These are phyloP conservation scores for Plotosus lineatus DNA, from an alignment of 2,113 vertebrate genomes.

Conservation along the genomic window DNA sequence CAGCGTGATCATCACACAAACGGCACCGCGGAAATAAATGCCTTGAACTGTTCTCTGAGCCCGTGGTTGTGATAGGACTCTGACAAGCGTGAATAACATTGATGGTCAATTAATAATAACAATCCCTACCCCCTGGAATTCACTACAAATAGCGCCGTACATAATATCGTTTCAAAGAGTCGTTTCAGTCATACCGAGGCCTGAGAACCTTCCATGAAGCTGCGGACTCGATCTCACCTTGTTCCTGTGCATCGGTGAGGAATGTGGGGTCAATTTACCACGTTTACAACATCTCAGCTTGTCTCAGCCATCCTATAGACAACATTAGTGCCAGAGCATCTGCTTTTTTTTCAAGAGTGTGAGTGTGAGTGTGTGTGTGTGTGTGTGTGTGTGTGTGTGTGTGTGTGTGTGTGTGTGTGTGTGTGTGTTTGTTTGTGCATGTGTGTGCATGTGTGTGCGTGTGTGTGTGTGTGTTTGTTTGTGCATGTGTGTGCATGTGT, in stretches of 20 bases:
- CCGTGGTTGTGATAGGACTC: not conserved
- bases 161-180: not conserved
- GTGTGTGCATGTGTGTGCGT: too few relatives aligned
- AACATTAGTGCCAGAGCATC: not conserved
- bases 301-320: not conserved
- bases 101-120: conserved; percentile 1
- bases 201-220: too few relatives aligned
- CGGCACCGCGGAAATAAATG: not conserved
- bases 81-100: not conserved
- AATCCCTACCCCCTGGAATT: not conserved
- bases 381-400: not conserved
- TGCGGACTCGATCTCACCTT: not conserved
- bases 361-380: not conserved
- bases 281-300: not conserved
- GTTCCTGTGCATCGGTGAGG: not conserved
- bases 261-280: not conserved
- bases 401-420: too few relatives aligned
- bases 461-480: not conserved
- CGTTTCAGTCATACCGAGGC: too few relatives aligned
- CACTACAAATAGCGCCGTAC: not conserved
- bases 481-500: not conserved
- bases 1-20: not conserved
- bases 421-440: too few relatives aligned
- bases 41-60: not conserved
- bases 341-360: not conserved